A percentile compares a stretch with the other conserved stretches of the same genome.
Evolutionary conservation across 2,113 vertebrate genomes (phyloP).

Genomic region (Nerophis ophidion): DNA sequence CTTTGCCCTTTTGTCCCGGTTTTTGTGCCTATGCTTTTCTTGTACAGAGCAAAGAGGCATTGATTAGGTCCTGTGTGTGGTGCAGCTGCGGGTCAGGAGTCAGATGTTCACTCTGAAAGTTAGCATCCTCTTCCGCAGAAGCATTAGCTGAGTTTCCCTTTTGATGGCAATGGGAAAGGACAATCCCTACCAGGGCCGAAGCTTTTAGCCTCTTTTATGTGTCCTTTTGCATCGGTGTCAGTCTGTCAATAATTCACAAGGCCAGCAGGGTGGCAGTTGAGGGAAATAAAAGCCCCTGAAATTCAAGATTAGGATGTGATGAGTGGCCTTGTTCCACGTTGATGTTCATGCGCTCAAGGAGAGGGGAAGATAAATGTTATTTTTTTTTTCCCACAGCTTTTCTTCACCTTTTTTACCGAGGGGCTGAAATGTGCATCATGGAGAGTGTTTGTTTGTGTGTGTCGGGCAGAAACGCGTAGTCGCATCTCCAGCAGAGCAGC

Average conservation of each 20-base stretch:
- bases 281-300: constrained; percentile 70
- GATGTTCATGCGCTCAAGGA: constrained; percentile 58
- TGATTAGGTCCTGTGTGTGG: constrained; percentile 15
- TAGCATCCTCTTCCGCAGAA: constrained; percentile 38
- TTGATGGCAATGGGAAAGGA: constrained; percentile 63
- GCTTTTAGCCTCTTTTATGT: constrained; percentile 71
- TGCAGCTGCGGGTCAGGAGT: constrained; percentile 47
- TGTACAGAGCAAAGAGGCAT: constrained; percentile 52
- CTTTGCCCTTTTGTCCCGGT: constrained; percentile 26
- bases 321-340: constrained; percentile 64
- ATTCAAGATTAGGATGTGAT: constrained; percentile 70
- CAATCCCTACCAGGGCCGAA: constrained; percentile 57
- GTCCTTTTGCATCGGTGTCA: constrained; percentile 67
- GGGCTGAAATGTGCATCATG: constrained; percentile 50
- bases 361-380: constrained; percentile 60
- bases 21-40: constrained; percentile 11
- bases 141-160: constrained; percentile 47
- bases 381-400: constrained; percentile 33
- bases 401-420: constrained; percentile 40
- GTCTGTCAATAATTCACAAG: constrained; percentile 74
- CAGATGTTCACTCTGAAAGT: constrained; percentile 41
- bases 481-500: constrained; percentile 72
- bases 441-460: constrained; percentile 30
- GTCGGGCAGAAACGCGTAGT: constrained; percentile 39
- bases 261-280: constrained; percentile 66